Evolutionary conservation across 2,888 invertebrate species (phyloP), one percentile per base, ranked within the genome.

Genomic region (Hedya salicella): DNA sequence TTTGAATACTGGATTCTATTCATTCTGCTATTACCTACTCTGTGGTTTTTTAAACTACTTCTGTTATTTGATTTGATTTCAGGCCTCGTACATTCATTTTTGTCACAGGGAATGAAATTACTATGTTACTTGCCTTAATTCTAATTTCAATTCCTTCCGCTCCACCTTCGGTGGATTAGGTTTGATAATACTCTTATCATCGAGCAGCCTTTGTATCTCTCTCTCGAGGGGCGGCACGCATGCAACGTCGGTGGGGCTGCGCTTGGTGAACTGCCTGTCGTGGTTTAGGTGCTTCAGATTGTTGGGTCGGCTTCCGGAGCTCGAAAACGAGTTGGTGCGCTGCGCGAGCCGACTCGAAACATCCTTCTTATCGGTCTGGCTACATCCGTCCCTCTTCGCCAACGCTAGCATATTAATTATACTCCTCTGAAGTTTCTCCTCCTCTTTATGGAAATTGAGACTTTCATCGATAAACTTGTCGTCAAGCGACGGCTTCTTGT

Each of bases 121-220:
- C n/a, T n/a, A n/a, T n/a, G n/a, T 39, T 1, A 30, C 75, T 76
- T 69, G 91, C 91, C 91, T 85, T 52, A 92, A 78, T 83, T 95
- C 95, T 73, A 95, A 92, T 78, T 93, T 94, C 75, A 94, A 88
- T 73, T 94, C 94, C 73, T 93, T 94, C 68, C 94, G 84, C 73
- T 95, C 95, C 57, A 92, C 85, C 81, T 94, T 94, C 25, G 93
- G 93, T 56, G 94, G 93, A 76, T 93, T 94, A 77, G 93, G 93
- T 78, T 94, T 94, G 67, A 94, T 88, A 67, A 94, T 82, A 84
- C 94, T 94, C 81, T 95, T 95, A 78, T 96, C 96, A 76, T 96
- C 96, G 71, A 96, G 91, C 74, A 96, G 93, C 83, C 96, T 95
- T 85, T 96, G 96, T 74, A 96, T 95, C 84, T 96, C 96, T 78